Percentiles rank a stretch among this genome's conserved stretches.
These are phyloP conservation scores for Poecilus cupreus DNA, from an alignment of 2,888 invertebrate species.

Conservation along the genomic window DNA sequence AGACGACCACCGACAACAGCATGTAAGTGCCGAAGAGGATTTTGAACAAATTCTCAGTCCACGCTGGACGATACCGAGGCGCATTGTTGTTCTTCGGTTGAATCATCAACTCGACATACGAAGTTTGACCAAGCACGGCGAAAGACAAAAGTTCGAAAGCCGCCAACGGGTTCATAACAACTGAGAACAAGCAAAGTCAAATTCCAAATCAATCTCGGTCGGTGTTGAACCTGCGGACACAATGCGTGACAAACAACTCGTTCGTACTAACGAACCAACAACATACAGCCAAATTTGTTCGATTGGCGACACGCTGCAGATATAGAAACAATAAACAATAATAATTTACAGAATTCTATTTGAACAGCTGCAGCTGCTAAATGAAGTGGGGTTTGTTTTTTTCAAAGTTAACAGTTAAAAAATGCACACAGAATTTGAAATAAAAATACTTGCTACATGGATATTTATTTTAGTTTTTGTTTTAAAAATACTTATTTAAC, in stretches of 20 bases:
- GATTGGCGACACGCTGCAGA: conserved; percentile 46
- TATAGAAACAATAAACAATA: conserved; percentile 37
- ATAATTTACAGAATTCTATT: too few species aligned
- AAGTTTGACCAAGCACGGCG: conserved; percentile 96
- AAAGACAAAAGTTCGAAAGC: conserved; percentile 99
- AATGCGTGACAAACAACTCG: conserved; percentile 24
- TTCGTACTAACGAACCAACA: conserved; percentile 48
- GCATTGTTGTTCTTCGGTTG: conserved; percentile 71
- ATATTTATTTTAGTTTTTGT: conserved; percentile 46
- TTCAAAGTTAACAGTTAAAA: too few species aligned
- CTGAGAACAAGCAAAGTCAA: conserved; percentile 74
- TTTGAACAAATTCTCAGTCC: conserved; percentile 92
- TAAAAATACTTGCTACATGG: conserved; percentile 32
- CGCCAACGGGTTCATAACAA: conserved; percentile 90
- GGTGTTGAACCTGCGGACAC: conserved; percentile 7
- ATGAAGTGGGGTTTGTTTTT: too few species aligned
- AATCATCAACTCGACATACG: conserved; percentile 83
- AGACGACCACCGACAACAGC: conserved; percentile 97
- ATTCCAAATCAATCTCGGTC: conserved; percentile 50
- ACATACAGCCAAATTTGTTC: conserved; percentile 15
- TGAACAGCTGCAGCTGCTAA: conserved; percentile 54
- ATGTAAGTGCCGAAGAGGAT: conserved; percentile 97
- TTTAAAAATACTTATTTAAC: conserved; percentile 59
- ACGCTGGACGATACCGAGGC: conserved; percentile 84
- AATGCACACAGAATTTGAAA: conserved; percentile 43